phyloP scores from a whole-genome alignment of 2,888 invertebrate species.

The Silvanus unidentatus region DNA sequence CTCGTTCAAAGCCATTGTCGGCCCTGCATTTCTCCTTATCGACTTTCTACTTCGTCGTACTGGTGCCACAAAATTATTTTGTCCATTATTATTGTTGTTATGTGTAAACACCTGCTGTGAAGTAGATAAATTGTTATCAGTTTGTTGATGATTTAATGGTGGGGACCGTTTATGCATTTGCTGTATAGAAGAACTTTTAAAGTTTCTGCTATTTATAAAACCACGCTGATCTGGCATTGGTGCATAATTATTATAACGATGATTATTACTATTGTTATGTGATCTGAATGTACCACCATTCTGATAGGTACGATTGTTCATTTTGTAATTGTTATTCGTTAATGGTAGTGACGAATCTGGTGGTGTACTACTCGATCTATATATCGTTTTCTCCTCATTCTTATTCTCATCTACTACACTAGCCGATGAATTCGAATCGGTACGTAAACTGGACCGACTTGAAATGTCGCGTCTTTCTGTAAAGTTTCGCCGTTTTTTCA shows the following conservation, averaged over 20 bases:
- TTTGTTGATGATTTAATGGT: constrained; percentile 3
- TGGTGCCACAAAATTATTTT: neutral
- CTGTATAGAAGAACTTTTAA: neutral
- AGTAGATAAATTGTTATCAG: neutral
- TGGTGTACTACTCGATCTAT: constrained; percentile 20
- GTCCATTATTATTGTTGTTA: constrained; percentile 1
- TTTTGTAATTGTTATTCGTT: constrained; percentile 18
- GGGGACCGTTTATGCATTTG: neutral
- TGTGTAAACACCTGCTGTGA: too few relatives aligned
- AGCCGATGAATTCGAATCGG: constrained; percentile 35
- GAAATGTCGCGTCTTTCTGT: constrained; percentile 22
- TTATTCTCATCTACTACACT: constrained; percentile 12
- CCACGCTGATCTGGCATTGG: neutral
- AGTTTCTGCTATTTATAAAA: too few relatives aligned
- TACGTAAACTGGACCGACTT: constrained; percentile 30
- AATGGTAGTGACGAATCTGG: constrained; percentile 28
- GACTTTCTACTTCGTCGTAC: neutral
- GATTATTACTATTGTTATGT: constrained; percentile 16
- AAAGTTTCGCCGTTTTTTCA: constrained; percentile 7
- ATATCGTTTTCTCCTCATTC: constrained; percentile 17
- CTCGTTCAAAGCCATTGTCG: constrained; percentile 32
- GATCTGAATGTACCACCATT: constrained; percentile 1
- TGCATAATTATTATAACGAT: constrained; percentile 2
- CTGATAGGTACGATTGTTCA: neutral
- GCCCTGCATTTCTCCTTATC: constrained; percentile 7